Percentiles rank a stretch among this genome's conserved stretches.
These are phyloP conservation scores for Mus pahari DNA, from an alignment of 2,113 vertebrate genomes.

Conservation along the genomic window DNA sequence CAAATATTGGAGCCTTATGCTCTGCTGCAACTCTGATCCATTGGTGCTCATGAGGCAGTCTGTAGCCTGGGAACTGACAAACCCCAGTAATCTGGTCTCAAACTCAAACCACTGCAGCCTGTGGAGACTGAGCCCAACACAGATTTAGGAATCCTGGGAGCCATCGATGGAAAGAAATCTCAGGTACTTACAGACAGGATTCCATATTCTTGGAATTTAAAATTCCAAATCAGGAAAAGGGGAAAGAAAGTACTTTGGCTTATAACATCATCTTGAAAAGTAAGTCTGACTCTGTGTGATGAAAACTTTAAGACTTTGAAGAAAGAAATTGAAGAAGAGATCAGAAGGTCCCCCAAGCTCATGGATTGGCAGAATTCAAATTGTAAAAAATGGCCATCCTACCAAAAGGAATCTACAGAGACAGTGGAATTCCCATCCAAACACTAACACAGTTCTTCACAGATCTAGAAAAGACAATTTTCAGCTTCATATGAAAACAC, in stretches of 20 bases:
- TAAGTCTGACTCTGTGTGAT: conserved; percentile 13
- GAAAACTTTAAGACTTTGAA: not conserved
- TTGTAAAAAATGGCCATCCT: not conserved
- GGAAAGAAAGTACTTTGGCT: not conserved
- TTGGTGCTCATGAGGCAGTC: not conserved
- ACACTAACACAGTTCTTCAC: not conserved
- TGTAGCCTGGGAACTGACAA: not conserved
- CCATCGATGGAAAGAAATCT: not conserved
- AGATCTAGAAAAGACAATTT: not conserved
- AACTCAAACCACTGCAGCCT: not conserved
- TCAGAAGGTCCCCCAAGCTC: not conserved
- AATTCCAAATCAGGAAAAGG: not conserved
- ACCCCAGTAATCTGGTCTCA: not conserved
- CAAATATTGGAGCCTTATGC: not conserved
- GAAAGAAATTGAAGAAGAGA: not conserved
- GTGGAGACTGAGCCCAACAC: not conserved
- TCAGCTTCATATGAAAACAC: not conserved
- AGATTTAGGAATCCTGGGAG: not conserved
- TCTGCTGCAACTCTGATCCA: not conserved
- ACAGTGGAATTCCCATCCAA: not conserved
- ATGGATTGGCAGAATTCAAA: not conserved
- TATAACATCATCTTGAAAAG: not conserved
- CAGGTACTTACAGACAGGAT: not conserved
- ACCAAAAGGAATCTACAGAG: not conserved
- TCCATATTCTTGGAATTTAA: not conserved